Percentiles rank a stretch among this genome's conserved stretches.
phyloP scores from a whole-genome alignment of 2,113 vertebrate genomes.

The Ginglymostoma cirratum region DNA sequence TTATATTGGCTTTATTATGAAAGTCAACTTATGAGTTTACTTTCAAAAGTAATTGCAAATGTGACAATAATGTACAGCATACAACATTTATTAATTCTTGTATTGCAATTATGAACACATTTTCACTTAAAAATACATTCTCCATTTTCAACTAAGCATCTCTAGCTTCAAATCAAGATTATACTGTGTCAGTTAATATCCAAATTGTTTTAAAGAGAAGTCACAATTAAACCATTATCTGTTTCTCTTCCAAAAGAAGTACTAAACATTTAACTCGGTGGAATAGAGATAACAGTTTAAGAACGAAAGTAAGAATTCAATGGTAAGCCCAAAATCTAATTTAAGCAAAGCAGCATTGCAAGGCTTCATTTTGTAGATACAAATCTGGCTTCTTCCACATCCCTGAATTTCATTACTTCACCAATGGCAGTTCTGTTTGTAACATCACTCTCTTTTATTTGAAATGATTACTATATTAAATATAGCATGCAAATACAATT shows the following conservation, averaged over 20 bases:
- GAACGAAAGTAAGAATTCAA: background rate
- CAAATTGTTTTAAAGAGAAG: background rate
- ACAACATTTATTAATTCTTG: background rate
- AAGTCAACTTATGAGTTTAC: background rate
- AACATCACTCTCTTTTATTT: no score
- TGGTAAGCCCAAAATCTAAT: background rate
- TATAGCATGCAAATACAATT: background rate
- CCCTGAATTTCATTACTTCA: no score
- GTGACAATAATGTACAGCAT: background rate
- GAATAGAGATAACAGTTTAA: background rate
- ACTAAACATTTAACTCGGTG: background rate
- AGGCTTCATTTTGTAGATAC: background rate
- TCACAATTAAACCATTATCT: background rate
- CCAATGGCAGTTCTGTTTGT: no score
- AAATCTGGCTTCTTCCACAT: background rate
- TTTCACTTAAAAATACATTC: background rate
- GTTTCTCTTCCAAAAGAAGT: background rate
- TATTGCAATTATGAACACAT: background rate
- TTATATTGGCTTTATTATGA: background rate
- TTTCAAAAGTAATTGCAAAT: background rate
- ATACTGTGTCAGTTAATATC: background rate
- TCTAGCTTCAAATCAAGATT: background rate
- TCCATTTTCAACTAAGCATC: background rate
- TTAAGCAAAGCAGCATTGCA: background rate
- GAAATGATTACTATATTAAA: no score